phyloP scores from a whole-genome alignment of 2,797 vertebrate genomes.

The Leptodactylus fallax region DNA sequence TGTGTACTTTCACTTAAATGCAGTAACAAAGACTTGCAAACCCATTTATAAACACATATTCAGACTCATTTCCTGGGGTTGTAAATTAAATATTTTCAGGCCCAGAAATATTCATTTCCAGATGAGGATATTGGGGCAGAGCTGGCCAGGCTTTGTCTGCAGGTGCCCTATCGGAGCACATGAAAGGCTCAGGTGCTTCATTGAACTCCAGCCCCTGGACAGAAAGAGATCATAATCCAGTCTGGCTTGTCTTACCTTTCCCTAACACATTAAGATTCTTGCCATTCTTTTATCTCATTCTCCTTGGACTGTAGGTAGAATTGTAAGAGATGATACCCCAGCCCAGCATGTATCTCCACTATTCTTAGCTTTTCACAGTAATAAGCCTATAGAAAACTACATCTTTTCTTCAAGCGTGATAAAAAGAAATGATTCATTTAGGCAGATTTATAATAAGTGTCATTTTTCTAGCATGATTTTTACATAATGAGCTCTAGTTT shows the following conservation, averaged over 20 bases:
- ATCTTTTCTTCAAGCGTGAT: neutral
- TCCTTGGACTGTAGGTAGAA: neutral
- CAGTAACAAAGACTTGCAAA: neutral
- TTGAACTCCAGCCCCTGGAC: conserved; percentile 29
- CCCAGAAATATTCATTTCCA: conserved; percentile 48
- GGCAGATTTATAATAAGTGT: neutral
- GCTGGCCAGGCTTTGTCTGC: conserved; percentile 35
- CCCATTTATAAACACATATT: conserved; percentile 58
- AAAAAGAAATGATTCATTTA: neutral
- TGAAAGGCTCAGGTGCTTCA: conserved; percentile 56
- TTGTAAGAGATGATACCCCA: neutral
- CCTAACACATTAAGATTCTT: conserved; percentile 51
- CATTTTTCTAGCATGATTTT: neutral
- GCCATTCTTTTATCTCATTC: conserved; percentile 50
- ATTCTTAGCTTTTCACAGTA: neutral
- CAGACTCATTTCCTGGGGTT: conserved; percentile 6
- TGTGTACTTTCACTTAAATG: neutral
- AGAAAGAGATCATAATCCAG: conserved; percentile 55
- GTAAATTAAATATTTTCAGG: conserved; percentile 38
- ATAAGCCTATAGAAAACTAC: neutral
- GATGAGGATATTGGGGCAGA: conserved; percentile 28
- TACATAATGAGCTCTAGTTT: too few species aligned
- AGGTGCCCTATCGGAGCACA: conserved; percentile 48
- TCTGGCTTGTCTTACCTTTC: conserved; percentile 42
- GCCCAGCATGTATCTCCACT: neutral